Conservation (phyloP, 2,888 invertebrate genomes). For the Chesias legatella region DNA sequence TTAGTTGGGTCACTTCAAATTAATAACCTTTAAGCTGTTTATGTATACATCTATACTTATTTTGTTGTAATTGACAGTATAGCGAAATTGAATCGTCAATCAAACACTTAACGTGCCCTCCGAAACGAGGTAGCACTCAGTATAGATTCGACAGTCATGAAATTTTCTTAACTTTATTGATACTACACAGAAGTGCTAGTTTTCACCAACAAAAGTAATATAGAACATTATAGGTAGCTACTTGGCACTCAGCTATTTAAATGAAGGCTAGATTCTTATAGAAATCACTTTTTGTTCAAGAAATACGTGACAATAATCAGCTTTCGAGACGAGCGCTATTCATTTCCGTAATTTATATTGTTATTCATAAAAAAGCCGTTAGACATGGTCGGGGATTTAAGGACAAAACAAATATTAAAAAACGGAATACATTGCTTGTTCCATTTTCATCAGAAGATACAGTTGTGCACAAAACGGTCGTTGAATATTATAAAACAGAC, state of each 20-base stretch:
- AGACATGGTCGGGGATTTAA: conserved; percentile 33
- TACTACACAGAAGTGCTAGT: too few relatives aligned
- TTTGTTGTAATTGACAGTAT: too few relatives aligned
- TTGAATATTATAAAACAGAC: neutral
- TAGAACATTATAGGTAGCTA: too few relatives aligned
- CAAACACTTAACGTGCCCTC: too few relatives aligned
- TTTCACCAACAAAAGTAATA: too few relatives aligned
- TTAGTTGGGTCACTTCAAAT: too few relatives aligned
- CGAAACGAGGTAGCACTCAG: too few relatives aligned
- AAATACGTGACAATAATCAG: conserved; percentile 26
- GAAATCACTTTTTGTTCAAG: conserved; percentile 17
- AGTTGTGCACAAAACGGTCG: conserved; percentile 22
- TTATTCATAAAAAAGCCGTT: conserved; percentile 39
- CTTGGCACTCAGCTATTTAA: neutral
- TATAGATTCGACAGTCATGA: too few relatives aligned
- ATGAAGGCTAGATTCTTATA: conserved; percentile 13
- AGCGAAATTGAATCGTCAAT: too few relatives aligned
- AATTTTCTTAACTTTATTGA: too few relatives aligned
- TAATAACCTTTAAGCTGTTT: too few relatives aligned
- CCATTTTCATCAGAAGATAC: conserved; percentile 37
- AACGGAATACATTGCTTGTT: conserved; percentile 39
- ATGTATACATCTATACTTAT: too few relatives aligned
- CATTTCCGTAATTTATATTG: conserved; percentile 30
- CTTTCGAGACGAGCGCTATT: conserved; percentile 20
- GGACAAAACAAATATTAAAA: conserved; percentile 51